A percentile compares a stretch with the other conserved stretches of the same genome.
Conservation (phyloP, 2,797 vertebrate genomes). For the Gobionotothen gibberifrons region DNA sequence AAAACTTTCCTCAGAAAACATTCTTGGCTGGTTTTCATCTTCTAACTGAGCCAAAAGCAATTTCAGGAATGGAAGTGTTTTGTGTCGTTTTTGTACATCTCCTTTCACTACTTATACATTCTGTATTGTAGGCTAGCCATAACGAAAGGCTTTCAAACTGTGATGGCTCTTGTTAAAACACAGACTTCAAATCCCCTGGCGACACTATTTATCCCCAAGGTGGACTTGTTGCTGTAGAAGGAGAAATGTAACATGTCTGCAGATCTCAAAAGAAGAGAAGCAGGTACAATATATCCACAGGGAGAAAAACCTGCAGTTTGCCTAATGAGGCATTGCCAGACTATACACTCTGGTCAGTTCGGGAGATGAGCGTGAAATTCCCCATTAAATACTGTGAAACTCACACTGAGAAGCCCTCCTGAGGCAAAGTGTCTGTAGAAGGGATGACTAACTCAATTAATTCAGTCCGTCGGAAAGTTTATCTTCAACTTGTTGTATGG, state of each 20-base stretch:
- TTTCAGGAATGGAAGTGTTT: conserved; percentile 14
- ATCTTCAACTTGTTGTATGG: conserved; percentile 36
- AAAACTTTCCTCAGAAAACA: conserved; percentile 27
- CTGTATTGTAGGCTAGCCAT: conserved; percentile 8
- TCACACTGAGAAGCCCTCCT: conserved; percentile 60
- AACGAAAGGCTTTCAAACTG: conserved; percentile 63
- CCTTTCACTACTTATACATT: conserved; percentile 39
- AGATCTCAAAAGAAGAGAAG: conserved; percentile 44
- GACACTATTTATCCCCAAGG: conserved; percentile 58
- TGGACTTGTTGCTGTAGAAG: conserved; percentile 38
- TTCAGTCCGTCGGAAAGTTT: conserved; percentile 38
- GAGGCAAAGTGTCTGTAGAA: conserved; percentile 51
- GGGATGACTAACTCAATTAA: conserved; percentile 56
- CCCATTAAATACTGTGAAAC: conserved; percentile 70
- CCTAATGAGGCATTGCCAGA: conserved; percentile 71
- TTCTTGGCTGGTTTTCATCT: conserved; percentile 9
- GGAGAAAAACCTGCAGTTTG: conserved; percentile 59
- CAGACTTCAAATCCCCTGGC: conserved; percentile 51
- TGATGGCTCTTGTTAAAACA: conserved; percentile 62
- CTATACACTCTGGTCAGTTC: conserved; percentile 72
- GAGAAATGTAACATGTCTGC: conserved; percentile 42
- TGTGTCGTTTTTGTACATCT: conserved; percentile 25
- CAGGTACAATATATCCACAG: conserved; percentile 53
- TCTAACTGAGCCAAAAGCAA: conserved; percentile 21
- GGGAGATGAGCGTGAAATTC: conserved; percentile 67